Percentiles rank a stretch among this genome's conserved stretches.
Evolutionary conservation across 2,113 vertebrate genomes (phyloP).

Genomic region (Poecilia latipinna): DNA sequence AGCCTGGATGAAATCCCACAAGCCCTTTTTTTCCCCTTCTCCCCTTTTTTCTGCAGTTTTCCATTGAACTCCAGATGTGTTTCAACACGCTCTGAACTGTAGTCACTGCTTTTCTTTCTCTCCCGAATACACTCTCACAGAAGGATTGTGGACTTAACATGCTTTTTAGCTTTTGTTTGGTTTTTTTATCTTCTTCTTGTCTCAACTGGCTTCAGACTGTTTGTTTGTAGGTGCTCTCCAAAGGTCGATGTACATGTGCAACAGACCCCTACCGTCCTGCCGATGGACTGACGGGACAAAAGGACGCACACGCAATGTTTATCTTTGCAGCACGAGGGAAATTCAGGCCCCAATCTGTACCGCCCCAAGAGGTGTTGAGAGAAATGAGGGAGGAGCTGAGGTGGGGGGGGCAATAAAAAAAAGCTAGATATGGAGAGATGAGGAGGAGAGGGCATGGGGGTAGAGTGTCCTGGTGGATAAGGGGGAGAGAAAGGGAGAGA

Average conservation of each 20-base stretch:
- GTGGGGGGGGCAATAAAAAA: constrained; percentile 51
- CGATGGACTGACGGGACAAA: constrained; percentile 42
- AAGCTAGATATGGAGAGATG: constrained; percentile 70
- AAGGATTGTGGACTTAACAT: constrained; percentile 16
- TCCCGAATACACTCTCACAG: constrained; percentile 2
- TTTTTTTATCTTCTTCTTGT: constrained; percentile 16
- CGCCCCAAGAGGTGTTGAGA: constrained; percentile 49
- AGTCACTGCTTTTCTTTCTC: constrained; percentile 41
- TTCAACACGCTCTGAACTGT: constrained; percentile 69
- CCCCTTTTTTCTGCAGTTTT: constrained; percentile 31
- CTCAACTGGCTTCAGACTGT: constrained; percentile 26
- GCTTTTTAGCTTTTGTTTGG: constrained; percentile 42
- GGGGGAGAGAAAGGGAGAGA: constrained; percentile 83
- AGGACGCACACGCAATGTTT: constrained; percentile 42
- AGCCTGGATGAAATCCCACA: not conserved
- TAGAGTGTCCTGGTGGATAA: constrained; percentile 89
- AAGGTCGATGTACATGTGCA: not conserved
- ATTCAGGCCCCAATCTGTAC: constrained; percentile 47
- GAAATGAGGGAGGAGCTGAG: constrained; percentile 18
- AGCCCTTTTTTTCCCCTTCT: constrained; percentile 4
- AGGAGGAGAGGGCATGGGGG: constrained; percentile 83
- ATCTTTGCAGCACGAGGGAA: constrained; percentile 53
- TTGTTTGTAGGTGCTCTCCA: constrained; percentile 23
- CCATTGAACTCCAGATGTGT: constrained; percentile 63
- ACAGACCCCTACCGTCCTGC: constrained; percentile 20